These are phyloP conservation scores for Thelaira solivaga DNA, from an alignment of 2,888 invertebrate genomes.

Conservation along the genomic window DNA sequence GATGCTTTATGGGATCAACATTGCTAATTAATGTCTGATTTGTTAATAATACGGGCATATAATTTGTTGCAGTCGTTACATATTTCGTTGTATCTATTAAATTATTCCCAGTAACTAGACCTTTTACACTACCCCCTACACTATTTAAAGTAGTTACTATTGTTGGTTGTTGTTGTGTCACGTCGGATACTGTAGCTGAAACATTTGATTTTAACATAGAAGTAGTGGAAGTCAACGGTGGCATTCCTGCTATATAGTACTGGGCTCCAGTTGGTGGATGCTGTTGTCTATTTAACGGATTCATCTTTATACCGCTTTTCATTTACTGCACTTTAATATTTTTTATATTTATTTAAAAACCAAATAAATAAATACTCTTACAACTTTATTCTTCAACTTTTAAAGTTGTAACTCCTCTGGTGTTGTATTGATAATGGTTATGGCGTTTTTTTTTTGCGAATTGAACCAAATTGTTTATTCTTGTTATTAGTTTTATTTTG, in stretches of 20 bases:
- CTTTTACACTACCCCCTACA: background rate
- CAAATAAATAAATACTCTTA: slow-evolving; percentile 16
- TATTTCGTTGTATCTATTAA: slow-evolving; percentile 40
- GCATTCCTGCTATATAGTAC: slow-evolving; percentile 49
- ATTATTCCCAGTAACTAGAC: background rate
- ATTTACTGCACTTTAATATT: background rate
- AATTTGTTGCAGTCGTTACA: slow-evolving; percentile 37
- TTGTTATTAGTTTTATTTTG: slow-evolving; percentile 49
- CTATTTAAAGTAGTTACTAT: slow-evolving; percentile 9
- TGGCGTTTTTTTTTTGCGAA: slow-evolving; percentile 51
- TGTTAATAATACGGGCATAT: slow-evolving; percentile 52
- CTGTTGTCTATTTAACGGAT: slow-evolving; percentile 45
- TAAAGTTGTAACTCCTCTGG: slow-evolving; percentile 47
- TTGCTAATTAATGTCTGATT: slow-evolving; percentile 56
- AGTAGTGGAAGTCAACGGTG: slow-evolving; percentile 29
- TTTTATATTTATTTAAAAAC: background rate
- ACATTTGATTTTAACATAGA: slow-evolving; percentile 39
- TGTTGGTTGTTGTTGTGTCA: slow-evolving; percentile 3
- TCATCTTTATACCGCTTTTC: slow-evolving; percentile 36
- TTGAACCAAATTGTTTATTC: slow-evolving; percentile 42
- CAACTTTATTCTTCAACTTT: slow-evolving; percentile 43
- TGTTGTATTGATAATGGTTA: slow-evolving; percentile 42
- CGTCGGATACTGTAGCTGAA: slow-evolving; percentile 21
- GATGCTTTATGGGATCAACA: slow-evolving; percentile 32
- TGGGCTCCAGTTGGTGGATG: slow-evolving; percentile 24